These are phyloP conservation scores for Pachyramphus minor DNA, from an alignment of 2,113 vertebrate genomes.

Conservation along the genomic window DNA sequence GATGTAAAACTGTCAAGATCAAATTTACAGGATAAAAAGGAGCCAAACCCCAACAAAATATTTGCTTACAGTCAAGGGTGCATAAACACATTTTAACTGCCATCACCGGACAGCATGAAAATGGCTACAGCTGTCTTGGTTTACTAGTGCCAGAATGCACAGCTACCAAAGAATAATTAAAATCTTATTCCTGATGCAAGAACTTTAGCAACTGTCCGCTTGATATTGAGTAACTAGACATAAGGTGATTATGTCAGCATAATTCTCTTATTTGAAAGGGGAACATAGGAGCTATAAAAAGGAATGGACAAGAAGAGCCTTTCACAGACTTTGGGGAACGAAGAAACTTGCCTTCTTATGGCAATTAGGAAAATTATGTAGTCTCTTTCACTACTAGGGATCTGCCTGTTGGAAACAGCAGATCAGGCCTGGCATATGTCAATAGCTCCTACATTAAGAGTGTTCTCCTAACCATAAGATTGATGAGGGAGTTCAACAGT, in stretches of 20 bases:
- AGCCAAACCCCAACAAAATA: neutral
- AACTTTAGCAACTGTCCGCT: neutral
- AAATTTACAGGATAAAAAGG: neutral
- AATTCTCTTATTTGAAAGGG: neutral
- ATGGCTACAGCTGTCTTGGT: neutral
- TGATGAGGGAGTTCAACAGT: neutral
- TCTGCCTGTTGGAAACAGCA: neutral
- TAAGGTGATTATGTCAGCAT: neutral
- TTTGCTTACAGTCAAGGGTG: neutral
- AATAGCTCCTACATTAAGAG: neutral
- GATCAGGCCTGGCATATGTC: neutral
- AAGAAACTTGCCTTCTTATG: neutral
- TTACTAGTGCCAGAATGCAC: neutral
- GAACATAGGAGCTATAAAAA: neutral
- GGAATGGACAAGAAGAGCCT: neutral
- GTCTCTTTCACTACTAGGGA: neutral
- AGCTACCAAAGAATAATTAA: neutral
- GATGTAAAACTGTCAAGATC: slow-evolving; percentile 70
- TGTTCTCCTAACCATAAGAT: neutral
- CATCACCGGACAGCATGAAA: neutral
- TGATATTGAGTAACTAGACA: neutral
- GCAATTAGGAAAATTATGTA: neutral
- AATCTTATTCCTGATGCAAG: neutral
- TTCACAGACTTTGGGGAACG: neutral
- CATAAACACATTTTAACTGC: neutral